Conservation (phyloP, 2,797 vertebrate species). For the Bradypodion ventrale region DNA sequence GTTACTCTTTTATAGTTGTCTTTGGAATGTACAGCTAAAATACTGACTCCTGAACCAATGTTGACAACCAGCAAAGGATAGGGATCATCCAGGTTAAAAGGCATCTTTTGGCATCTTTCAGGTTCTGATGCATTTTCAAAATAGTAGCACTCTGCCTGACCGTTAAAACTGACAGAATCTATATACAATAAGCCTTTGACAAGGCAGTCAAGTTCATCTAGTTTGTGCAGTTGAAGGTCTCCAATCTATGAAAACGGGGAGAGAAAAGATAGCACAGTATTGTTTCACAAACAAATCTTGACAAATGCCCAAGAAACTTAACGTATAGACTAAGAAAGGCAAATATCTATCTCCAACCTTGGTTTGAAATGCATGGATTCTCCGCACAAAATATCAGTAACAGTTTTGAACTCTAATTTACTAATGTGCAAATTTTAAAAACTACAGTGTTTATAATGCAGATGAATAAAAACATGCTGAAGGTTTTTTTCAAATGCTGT, state of each 20-base stretch:
- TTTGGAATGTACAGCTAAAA: slow-evolving; percentile 89
- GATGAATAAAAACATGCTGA: too few relatives aligned
- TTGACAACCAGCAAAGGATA: slow-evolving; percentile 89
- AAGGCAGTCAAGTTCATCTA: slow-evolving; percentile 90
- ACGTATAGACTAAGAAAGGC: not conserved
- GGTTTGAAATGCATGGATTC: not conserved
- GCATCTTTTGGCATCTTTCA: slow-evolving; percentile 88
- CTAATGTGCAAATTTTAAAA: not conserved
- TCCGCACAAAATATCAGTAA: not conserved
- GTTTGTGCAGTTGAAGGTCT: slow-evolving; percentile 88
- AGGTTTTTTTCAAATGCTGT: not conserved
- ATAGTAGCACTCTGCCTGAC: slow-evolving; percentile 89
- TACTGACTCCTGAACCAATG: slow-evolving; percentile 90
- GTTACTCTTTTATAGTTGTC: slow-evolving; percentile 88
- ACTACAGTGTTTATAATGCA: not conserved
- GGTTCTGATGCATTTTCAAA: slow-evolving; percentile 89
- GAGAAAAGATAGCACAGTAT: not conserved
- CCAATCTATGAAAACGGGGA: slow-evolving; percentile 79
- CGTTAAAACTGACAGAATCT: slow-evolving; percentile 88
- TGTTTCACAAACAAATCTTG: not conserved
- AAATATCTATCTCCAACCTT: not conserved
- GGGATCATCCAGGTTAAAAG: slow-evolving; percentile 87
- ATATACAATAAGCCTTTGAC: slow-evolving; percentile 88
- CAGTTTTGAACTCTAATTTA: not conserved
- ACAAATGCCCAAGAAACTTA: not conserved